Conservation (phyloP, 2,888 invertebrate genomes). For the Morinoia aosen region DNA sequence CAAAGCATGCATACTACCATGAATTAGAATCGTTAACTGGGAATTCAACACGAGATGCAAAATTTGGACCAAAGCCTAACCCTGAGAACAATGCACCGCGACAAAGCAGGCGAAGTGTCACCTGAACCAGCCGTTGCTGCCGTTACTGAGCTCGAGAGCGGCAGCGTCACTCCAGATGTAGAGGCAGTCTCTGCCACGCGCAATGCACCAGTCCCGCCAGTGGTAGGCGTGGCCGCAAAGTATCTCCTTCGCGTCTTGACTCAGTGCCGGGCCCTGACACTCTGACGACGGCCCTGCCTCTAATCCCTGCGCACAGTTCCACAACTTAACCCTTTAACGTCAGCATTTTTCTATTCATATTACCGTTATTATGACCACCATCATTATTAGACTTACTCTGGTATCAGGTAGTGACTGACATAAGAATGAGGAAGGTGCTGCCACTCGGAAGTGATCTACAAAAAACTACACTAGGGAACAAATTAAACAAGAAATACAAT, state of each 20-base stretch:
- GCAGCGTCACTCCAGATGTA: conserved; percentile 98
- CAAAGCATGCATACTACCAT: too few species aligned
- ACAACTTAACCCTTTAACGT: too few species aligned
- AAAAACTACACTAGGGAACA: too few species aligned
- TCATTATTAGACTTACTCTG: too few species aligned
- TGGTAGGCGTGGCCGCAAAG: conserved; percentile 91
- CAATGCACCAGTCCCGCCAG: conserved; percentile 98
- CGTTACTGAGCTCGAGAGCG: conserved; percentile 95
- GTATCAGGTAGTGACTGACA: too few species aligned
- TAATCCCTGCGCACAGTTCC: conserved; percentile 42
- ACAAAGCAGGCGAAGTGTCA: not conserved
- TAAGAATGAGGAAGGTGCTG: too few species aligned
- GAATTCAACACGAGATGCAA: not conserved
- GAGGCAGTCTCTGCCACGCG: conserved; percentile 96
- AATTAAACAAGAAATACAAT: too few species aligned
- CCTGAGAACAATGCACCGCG: not conserved
- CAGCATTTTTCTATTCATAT: too few species aligned
- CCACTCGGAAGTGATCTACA: too few species aligned
- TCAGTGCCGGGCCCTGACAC: not conserved
- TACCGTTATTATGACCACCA: too few species aligned
- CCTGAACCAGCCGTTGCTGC: conserved; percentile 96
- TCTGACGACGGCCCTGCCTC: conserved; percentile 56
- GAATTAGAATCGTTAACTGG: not conserved
- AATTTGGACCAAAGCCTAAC: not conserved
- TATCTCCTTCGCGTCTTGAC: conserved; percentile 90